Evolutionary conservation across 2,797 vertebrate species (phyloP), one percentile per base, ranked within the genome.

Genomic region (Echiichthys vipera): DNA sequence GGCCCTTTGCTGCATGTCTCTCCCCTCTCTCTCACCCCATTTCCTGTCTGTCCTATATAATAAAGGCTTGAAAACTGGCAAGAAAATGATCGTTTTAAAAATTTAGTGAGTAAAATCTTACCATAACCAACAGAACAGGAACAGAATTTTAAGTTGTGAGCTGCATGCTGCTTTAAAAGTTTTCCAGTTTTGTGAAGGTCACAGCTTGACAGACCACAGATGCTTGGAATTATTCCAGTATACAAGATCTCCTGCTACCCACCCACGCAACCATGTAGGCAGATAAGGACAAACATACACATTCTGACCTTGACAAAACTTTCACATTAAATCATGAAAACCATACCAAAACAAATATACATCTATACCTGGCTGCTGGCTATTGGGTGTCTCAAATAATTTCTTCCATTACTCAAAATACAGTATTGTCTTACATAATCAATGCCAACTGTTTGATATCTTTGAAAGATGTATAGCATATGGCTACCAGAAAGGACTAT

Each of bases 121-220:
- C 22, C 4, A 37, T 18, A 25, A 18, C 0, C 58, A 69, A 14
- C 17, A 22, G 3, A 54, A 39, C 15, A 18, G 37, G 11, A 74
- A 30, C 14, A 3, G 0, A 17, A 11, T 54, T 51, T 54, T 12
- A 45, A 65, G 29, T 10, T 69, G 10, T 57, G 20, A 69, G 70
- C n/a, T 76, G 45, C n/a, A n/a, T n/a, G n/a, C 5, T 3, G 20
- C 49, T 63, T 80, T 64, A 50, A 65, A 83, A 70, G 56, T 71
- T 65, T 71, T 14, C 5, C 3, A 37, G 8, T 59, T 67, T 71
- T 37, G 25, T 74, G 55, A 80, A 77, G 74, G 65, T 83, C 64
- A 69, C 42, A 42, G 74, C 62, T 78, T 34, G 27, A 67, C 24
- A 74, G 64, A 74, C 56, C 67, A 68, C 36, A 68, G 62, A 65